Evolutionary conservation across 2,797 vertebrate species (phyloP).

Genomic region (Cynodonichthys magdalenae): DNA sequence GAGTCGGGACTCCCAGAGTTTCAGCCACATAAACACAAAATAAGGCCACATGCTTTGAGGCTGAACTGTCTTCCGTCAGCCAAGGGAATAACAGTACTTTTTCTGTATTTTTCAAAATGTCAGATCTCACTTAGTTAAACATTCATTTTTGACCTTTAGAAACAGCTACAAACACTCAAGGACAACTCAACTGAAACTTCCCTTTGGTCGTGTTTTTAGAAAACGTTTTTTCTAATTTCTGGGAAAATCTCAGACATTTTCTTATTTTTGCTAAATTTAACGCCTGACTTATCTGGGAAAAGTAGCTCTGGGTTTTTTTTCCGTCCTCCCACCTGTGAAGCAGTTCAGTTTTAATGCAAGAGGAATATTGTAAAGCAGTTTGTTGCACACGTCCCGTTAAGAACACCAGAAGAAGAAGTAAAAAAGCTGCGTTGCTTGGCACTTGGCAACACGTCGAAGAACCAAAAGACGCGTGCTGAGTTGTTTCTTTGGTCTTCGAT

Average conservation of each 20-base stretch:
- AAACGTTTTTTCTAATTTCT: neutral
- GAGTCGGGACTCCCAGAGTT: neutral
- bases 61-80: neutral
- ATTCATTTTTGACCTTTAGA: conserved; percentile 14
- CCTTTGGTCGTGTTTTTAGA: neutral
- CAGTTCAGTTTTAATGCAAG: neutral
- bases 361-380: neutral
- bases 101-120: conserved; percentile 7
- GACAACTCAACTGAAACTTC: neutral
- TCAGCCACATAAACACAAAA: neutral
- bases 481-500: conserved; percentile 27
- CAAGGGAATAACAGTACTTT: neutral
- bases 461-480: conserved; percentile 42
- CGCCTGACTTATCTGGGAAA: neutral
- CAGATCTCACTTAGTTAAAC: conserved; percentile 8
- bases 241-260: neutral
- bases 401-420: neutral
- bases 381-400: conserved; percentile 1
- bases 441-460: conserved; percentile 10
- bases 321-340: neutral
- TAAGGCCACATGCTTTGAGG: neutral
- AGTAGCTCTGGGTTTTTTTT: neutral
- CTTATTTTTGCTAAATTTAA: neutral
- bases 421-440: conserved; percentile 14
- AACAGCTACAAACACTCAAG: neutral